Percentiles rank a stretch among this genome's conserved stretches.
Conservation (phyloP, 2,888 invertebrate species). For the Plagodis dolabraria region DNA sequence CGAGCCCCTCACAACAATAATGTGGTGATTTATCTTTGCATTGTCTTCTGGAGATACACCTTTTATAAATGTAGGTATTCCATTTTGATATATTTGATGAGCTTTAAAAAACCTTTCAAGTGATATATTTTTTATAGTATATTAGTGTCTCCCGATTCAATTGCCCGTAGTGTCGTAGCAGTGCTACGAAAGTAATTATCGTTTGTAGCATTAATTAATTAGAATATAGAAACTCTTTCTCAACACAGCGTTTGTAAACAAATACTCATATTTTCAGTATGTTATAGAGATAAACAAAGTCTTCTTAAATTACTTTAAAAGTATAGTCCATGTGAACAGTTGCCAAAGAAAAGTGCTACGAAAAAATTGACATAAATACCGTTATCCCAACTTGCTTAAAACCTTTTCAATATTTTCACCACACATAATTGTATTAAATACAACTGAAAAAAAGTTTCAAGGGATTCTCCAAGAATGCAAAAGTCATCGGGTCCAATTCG, state of each 20-base stretch:
- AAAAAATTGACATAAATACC: too few species aligned
- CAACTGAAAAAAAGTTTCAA: slow-evolving; percentile 13
- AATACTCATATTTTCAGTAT: too few species aligned
- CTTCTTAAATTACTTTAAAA: too few species aligned
- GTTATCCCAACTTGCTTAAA: too few species aligned
- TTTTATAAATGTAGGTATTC: slow-evolving; percentile 30
- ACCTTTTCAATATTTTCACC: not conserved
- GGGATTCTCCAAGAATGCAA: slow-evolving; percentile 50
- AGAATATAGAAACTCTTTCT: not conserved
- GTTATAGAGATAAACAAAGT: too few species aligned
- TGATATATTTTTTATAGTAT: slow-evolving; percentile 1
- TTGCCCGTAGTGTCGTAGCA: slow-evolving; percentile 15
- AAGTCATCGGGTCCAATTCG: slow-evolving; percentile 65
- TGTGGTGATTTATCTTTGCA: slow-evolving; percentile 70
- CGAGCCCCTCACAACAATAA: slow-evolving; percentile 67
- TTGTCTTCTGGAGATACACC: slow-evolving; percentile 57
- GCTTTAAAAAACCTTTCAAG: slow-evolving; percentile 13
- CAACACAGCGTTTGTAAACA: too few species aligned
- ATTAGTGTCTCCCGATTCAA: not conserved
- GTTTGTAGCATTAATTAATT: slow-evolving; percentile 4
- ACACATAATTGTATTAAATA: not conserved
- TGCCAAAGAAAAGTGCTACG: too few species aligned
- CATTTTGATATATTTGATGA: slow-evolving; percentile 20
- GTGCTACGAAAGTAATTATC: slow-evolving; percentile 18
- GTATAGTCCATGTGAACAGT: too few species aligned